Evolutionary conservation across 2,113 vertebrate species (phyloP), one percentile per base, ranked within the genome.

Genomic region (Gila orcuttii): DNA sequence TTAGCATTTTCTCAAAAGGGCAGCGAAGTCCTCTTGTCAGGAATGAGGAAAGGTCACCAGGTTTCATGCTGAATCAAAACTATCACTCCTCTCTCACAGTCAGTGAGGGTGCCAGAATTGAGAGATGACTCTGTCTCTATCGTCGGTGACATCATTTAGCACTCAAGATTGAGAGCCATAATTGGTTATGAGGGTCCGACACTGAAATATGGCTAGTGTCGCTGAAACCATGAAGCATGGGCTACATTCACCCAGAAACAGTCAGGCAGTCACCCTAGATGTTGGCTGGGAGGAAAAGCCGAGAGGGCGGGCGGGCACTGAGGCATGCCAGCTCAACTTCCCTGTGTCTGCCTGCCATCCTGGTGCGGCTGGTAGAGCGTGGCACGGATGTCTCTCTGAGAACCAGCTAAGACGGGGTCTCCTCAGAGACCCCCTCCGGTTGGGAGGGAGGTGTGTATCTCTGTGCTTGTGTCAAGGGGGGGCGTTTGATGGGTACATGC

Each of bases 1-100:
- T 94, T 94, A 94, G 91, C 93, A 94, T 94, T 94, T 82, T 94
- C 90, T 52, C 92, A 89, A 95, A 94, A 93, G 92, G 93, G 90
- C 94, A 94, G 92, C 84, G 86, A 90, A 92, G 93, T 92, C 92
- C 90, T 90, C 76, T 78, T 87, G 87, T 94, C 90, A 93, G 88
- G 92, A 93, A 93, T 89, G 90, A 90, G 90, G 85, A 91, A 94
- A 94, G 94, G 94, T 95, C 93, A 94, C 89, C 91, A 85, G 93
- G 93, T 94, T 94, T 92, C 90, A 91, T 88, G 89, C 90, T 90
- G 91, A 87, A 91, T 91, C 88, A 90, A 92, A 87, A 89, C 91
- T 92, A 39, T 89, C 87, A 88, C 76, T 86, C 89, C 88, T 87
- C 25, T 83, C 91, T 86, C 90, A 88, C 87, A 89, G 77, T 9